These are phyloP conservation scores for Nemurella pictetii DNA, from an alignment of 2,888 invertebrate species.

Conservation along the genomic window DNA sequence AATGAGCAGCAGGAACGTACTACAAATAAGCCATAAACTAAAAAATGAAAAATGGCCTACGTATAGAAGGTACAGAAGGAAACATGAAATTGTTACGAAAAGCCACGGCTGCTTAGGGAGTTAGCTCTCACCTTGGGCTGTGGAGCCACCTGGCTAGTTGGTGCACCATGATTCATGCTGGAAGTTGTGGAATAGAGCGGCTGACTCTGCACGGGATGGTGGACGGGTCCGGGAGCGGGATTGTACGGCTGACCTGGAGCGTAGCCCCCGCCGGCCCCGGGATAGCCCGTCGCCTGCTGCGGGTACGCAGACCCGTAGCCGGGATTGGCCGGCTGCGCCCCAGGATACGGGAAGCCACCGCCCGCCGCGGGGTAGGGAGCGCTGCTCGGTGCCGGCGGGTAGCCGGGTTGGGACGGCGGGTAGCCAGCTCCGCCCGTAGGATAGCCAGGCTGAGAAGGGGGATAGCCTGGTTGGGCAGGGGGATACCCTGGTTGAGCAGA, in stretches of 20 bases:
- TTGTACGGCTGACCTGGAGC: conserved; percentile 36
- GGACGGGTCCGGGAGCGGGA: conserved; percentile 31
- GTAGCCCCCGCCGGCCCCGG: conserved; percentile 34
- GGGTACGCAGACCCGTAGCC: conserved; percentile 38
- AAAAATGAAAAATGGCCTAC: too few species aligned
- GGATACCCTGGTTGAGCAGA: conserved; percentile 34
- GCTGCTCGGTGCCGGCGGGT: background rate
- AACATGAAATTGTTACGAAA: too few species aligned
- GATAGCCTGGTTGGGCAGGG: conserved; percentile 39
- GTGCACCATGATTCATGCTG: conserved; percentile 18
- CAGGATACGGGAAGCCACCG: conserved; percentile 8
- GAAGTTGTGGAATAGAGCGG: conserved; percentile 25
- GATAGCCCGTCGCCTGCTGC: conserved; percentile 28
- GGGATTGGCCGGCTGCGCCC: background rate
- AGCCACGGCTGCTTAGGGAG: too few species aligned
- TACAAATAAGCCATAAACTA: too few species aligned
- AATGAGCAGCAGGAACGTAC: too few species aligned
- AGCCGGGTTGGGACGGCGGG: background rate
- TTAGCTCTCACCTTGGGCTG: conserved; percentile 30
- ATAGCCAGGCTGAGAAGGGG: conserved; percentile 32
- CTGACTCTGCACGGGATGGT: conserved; percentile 12
- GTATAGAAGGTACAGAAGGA: too few species aligned
- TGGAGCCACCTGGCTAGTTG: background rate
- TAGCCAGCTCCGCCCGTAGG: background rate
- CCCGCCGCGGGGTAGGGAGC: conserved; percentile 20